phyloP scores from a whole-genome alignment of 35 echinoderm and acorn worm genomes.

The Patiria miniata region DNA sequence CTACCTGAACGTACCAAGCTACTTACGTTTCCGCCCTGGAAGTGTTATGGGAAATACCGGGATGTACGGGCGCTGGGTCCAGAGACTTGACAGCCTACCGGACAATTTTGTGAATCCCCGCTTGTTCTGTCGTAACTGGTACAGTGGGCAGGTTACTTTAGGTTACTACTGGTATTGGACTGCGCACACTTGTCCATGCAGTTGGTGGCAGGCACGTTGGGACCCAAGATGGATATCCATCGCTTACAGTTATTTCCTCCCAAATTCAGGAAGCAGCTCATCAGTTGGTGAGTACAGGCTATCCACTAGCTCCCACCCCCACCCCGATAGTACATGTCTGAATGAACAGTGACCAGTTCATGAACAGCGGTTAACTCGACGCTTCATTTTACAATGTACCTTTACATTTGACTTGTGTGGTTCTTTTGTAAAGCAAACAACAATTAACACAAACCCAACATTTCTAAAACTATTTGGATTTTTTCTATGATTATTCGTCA shows the following conservation, averaged over 20 bases:
- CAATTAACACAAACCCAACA: too few species aligned
- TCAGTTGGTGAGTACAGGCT: neutral
- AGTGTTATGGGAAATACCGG: slow-evolving; percentile 58
- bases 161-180: neutral
- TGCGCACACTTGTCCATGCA: slow-evolving; percentile 69
- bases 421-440: too few species aligned
- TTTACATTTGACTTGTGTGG: too few species aligned
- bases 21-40: slow-evolving; percentile 2
- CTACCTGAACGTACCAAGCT: neutral
- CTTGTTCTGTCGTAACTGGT: slow-evolving; percentile 62
- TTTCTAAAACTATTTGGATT: too few species aligned
- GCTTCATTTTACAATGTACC: too few species aligned
- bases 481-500: too few species aligned
- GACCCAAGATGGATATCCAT: neutral
- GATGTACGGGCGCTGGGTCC: slow-evolving; percentile 74
- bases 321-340: too few species aligned
- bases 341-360: too few species aligned
- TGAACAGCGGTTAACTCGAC: too few species aligned
- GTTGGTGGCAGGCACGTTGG: neutral
- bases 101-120: slow-evolving; percentile 48
- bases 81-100: slow-evolving; percentile 59
- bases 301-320: too few species aligned
- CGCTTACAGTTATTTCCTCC: neutral
- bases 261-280: neutral
- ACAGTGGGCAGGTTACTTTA: slow-evolving; percentile 46